These are phyloP conservation scores for Noctua pronuba DNA, from an alignment of 2,888 invertebrate species.

Conservation along the genomic window DNA sequence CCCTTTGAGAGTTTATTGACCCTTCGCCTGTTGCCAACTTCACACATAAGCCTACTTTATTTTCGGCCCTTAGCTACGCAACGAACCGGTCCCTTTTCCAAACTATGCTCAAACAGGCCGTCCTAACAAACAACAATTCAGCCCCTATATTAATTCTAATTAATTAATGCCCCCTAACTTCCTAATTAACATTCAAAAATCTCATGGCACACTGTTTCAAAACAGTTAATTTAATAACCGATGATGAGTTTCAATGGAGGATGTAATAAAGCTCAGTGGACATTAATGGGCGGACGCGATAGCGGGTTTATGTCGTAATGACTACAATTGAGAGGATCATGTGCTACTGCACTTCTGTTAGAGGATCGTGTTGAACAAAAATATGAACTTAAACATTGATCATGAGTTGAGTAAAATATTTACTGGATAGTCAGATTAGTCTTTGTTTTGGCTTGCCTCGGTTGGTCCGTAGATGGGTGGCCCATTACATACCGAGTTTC, in stretches of 20 bases:
- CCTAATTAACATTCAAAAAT: slow-evolving; percentile 55
- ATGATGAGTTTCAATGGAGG: slow-evolving; percentile 46
- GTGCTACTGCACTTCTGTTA: background rate
- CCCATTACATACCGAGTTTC: too few species aligned
- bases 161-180: slow-evolving; percentile 47
- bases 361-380: background rate
- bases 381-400: background rate
- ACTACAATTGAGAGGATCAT: slow-evolving; percentile 31
- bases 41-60: background rate
- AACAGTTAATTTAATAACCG: slow-evolving; percentile 53
- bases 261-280: slow-evolving; percentile 40
- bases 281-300: slow-evolving; percentile 32
- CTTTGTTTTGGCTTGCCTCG: too few species aligned
- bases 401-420: too few species aligned
- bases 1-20: background rate
- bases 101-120: slow-evolving; percentile 26
- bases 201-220: slow-evolving; percentile 42
- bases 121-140: slow-evolving; percentile 8
- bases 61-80: background rate
- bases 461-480: too few species aligned
- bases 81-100: slow-evolving; percentile 18
- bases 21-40: background rate
- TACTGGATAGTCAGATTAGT: too few species aligned
- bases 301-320: slow-evolving; percentile 20
- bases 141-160: slow-evolving; percentile 29